These are phyloP conservation scores for Biston betularia DNA, from an alignment of 2,888 invertebrate species.

Conservation along the genomic window DNA sequence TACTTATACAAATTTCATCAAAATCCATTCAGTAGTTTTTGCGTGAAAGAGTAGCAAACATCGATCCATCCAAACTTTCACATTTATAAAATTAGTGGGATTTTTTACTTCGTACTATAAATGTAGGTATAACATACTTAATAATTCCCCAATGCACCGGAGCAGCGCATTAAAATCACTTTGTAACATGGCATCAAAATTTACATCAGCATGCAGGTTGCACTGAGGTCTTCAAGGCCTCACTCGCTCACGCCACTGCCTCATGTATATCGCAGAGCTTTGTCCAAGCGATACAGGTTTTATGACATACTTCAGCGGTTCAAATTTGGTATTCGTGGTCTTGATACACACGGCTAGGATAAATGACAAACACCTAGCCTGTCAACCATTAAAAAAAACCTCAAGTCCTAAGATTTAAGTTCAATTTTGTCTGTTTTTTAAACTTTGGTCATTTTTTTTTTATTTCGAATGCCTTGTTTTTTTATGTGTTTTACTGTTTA, in stretches of 20 bases:
- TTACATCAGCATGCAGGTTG: conserved; percentile 8
- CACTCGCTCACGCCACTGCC: conserved; percentile 14
- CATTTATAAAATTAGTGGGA: too few relatives aligned
- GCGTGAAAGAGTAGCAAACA: too few relatives aligned
- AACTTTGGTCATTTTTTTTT: too few relatives aligned
- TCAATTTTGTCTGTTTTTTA: too few relatives aligned
- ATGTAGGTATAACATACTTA: background rate
- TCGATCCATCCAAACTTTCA: too few relatives aligned
- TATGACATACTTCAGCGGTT: conserved; percentile 55
- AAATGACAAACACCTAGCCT: background rate
- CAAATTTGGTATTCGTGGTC: conserved; percentile 54
- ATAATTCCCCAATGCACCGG: background rate
- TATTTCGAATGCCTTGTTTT: too few relatives aligned
- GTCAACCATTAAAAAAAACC: too few relatives aligned
- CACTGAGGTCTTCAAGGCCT: conserved; percentile 15
- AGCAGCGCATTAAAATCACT: conserved; percentile 6
- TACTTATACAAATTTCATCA: too few relatives aligned
- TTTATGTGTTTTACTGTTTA: background rate
- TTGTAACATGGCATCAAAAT: conserved; percentile 28
- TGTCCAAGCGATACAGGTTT: conserved; percentile 63
- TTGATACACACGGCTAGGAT: conserved; percentile 42
- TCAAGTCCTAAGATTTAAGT: too few relatives aligned
- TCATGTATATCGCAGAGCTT: conserved; percentile 52
- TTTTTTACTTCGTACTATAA: too few relatives aligned
- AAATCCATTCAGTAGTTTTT: too few relatives aligned